phyloP scores from a whole-genome alignment of 2,888 invertebrate genomes.

The Lochmaea crataegi region DNA sequence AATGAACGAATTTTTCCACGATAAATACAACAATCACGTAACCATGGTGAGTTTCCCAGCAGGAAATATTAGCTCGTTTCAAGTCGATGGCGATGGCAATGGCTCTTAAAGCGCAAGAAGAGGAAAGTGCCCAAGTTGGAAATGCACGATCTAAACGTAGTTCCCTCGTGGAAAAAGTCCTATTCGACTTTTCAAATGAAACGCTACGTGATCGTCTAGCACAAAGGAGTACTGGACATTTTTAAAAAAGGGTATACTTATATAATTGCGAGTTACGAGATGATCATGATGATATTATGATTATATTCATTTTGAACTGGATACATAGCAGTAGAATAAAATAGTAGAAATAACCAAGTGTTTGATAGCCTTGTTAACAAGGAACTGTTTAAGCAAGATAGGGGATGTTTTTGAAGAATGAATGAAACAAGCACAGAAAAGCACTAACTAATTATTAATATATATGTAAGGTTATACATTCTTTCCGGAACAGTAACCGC shows the following conservation, averaged over 20 bases:
- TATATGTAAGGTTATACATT: too few relatives aligned
- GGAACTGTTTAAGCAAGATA: too few relatives aligned
- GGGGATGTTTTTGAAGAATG: too few relatives aligned
- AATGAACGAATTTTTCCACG: slow-evolving; percentile 9
- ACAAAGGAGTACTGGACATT: not conserved
- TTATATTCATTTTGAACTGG: too few relatives aligned
- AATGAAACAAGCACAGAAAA: too few relatives aligned
- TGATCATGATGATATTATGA: too few relatives aligned
- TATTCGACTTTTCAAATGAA: slow-evolving; percentile 22
- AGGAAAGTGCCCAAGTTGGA: slow-evolving; percentile 26
- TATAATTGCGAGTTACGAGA: not conserved
- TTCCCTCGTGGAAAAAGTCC: slow-evolving; percentile 24
- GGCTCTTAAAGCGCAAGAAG: slow-evolving; percentile 8
- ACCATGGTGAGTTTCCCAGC: slow-evolving; percentile 10
- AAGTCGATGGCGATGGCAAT: slow-evolving; percentile 20
- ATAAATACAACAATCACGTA: slow-evolving; percentile 19
- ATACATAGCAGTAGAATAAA: too few relatives aligned
- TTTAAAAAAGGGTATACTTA: not conserved
- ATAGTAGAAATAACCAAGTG: too few relatives aligned
- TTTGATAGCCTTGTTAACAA: too few relatives aligned
- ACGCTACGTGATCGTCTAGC: slow-evolving; percentile 19
- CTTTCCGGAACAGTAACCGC: too few relatives aligned
- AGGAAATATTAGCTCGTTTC: slow-evolving; percentile 33
- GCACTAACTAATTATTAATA: too few relatives aligned
- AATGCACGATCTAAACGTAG: slow-evolving; percentile 26